phyloP scores from a whole-genome alignment of 2,888 invertebrate species.

The Ditylenchus weischeri region DNA sequence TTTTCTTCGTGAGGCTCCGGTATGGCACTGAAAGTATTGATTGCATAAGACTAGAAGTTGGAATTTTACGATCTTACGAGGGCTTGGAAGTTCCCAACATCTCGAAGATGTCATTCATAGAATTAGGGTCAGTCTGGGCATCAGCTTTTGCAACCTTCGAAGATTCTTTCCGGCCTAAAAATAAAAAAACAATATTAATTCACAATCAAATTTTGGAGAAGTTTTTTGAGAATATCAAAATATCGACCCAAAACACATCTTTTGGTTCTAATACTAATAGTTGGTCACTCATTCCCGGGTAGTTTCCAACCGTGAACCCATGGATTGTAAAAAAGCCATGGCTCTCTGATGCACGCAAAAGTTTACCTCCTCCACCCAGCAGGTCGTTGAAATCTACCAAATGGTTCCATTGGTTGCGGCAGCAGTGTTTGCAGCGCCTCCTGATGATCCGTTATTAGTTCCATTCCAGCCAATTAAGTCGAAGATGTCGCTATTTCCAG shows the following conservation, averaged over 20 bases:
- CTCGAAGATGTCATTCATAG: constrained; percentile 12
- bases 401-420: constrained; percentile 23
- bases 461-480: constrained; percentile 75
- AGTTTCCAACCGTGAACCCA: too few species aligned
- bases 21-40: constrained; percentile 4
- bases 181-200: too few species aligned
- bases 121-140: constrained; percentile 6
- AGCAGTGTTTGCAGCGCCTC: constrained; percentile 5
- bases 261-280: too few species aligned
- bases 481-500: constrained; percentile 70
- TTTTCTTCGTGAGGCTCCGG: constrained; percentile 49
- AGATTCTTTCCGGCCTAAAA: constrained; percentile 9
- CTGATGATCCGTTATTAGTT: constrained; percentile 1
- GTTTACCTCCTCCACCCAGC: constrained; percentile 3
- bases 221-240: too few species aligned
- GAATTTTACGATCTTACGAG: not conserved
- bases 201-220: too few species aligned
- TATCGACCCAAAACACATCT: too few species aligned
- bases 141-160: not conserved
- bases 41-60: not conserved
- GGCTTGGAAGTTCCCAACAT: not conserved
- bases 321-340: too few species aligned
- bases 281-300: too few species aligned
- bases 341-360: too few species aligned
- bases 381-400: constrained; percentile 15